Evolutionary conservation across 2,113 vertebrate genomes (phyloP).

Genomic region (Procavia capensis): DNA sequence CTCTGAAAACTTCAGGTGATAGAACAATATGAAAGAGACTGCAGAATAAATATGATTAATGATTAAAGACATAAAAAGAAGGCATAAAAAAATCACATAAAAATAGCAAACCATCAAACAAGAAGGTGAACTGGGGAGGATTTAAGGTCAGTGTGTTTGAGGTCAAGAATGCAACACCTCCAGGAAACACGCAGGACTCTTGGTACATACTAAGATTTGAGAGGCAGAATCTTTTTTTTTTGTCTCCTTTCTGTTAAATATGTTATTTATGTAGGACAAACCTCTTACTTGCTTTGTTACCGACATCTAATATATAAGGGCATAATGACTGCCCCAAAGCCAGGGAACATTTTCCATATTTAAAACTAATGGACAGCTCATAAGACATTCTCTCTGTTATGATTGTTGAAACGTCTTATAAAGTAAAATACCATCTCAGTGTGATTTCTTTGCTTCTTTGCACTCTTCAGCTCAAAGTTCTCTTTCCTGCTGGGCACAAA

Average conservation of each 20-base stretch:
- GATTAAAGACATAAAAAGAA: slow-evolving; percentile 50
- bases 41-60: background rate
- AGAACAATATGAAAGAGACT: slow-evolving; percentile 12
- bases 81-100: background rate
- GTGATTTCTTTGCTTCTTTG: slow-evolving; percentile 81
- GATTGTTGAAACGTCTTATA: slow-evolving; percentile 70
- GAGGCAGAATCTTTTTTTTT: slow-evolving; percentile 21
- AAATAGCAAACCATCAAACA: background rate
- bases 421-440: slow-evolving; percentile 82
- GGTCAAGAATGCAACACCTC: slow-evolving; percentile 8
- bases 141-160: background rate
- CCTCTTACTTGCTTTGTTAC: slow-evolving; percentile 49
- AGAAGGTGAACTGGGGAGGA: background rate
- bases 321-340: slow-evolving; percentile 61
- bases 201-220: background rate
- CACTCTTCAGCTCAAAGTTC: slow-evolving; percentile 64
- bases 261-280: slow-evolving; percentile 69
- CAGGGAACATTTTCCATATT: slow-evolving; percentile 76
- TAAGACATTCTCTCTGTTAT: slow-evolving; percentile 81
- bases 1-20: background rate
- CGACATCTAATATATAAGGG: slow-evolving; percentile 62
- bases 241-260: slow-evolving; percentile 48
- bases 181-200: background rate
- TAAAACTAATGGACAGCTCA: slow-evolving; percentile 75
- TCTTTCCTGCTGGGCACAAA: slow-evolving; percentile 74